phyloP scores from a whole-genome alignment of 1,140 invertebrate genomes.

The Caerostris darwini region DNA sequence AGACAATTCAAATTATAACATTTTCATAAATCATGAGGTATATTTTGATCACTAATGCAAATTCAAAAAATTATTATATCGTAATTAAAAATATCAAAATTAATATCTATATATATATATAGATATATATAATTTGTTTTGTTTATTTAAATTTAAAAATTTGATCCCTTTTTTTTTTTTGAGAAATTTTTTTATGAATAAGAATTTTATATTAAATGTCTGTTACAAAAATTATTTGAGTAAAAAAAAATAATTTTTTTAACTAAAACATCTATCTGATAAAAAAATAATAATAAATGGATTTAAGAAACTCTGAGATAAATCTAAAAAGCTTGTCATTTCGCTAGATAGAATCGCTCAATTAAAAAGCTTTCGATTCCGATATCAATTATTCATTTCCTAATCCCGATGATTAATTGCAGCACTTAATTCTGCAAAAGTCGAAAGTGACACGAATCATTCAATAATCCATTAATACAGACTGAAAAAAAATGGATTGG shows the following conservation, averaged over 20 bases:
- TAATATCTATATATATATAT: no score
- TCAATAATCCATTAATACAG: not conserved
- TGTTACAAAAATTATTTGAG: no score
- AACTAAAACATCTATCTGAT: not conserved
- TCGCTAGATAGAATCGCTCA: not conserved
- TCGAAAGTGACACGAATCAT: slow-evolving; percentile 18
- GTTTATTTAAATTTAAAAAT: no score
- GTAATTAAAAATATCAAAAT: no score
- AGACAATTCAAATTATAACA: no score
- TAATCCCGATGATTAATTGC: slow-evolving; percentile 24
- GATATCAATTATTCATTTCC: not conserved
- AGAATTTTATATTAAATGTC: no score
- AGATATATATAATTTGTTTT: no score
- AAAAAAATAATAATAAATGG: not conserved
- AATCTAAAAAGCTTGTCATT: not conserved
- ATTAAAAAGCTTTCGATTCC: not conserved
- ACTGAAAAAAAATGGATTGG: not conserved
- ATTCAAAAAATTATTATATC: no score
- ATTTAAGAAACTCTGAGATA: not conserved
- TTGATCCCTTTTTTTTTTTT: no score
- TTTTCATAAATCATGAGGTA: no score
- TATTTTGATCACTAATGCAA: no score
- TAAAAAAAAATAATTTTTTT: not conserved
- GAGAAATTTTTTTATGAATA: no score
- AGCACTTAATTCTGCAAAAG: not conserved